A percentile compares a stretch with the other conserved stretches of the same genome.
phyloP scores from a whole-genome alignment of 2,888 invertebrate species.

The Cyclophora punctaria region DNA sequence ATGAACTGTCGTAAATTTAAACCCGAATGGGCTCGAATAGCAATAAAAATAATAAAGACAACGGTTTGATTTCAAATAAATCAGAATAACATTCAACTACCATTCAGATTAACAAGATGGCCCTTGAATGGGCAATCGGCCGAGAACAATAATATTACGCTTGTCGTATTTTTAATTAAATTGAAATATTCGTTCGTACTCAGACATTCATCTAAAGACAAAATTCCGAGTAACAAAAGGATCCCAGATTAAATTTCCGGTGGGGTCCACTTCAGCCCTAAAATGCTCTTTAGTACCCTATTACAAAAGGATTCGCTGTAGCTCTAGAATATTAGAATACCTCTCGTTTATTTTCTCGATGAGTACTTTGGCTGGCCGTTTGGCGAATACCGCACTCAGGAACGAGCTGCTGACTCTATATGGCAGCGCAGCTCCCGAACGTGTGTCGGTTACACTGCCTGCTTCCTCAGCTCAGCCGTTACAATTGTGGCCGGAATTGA shows the following conservation, averaged over 20 bases:
- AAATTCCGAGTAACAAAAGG: conserved; percentile 61
- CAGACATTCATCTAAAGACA: conserved; percentile 63
- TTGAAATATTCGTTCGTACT: conserved; percentile 60
- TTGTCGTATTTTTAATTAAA: conserved; percentile 62
- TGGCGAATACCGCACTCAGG: conserved; percentile 5
- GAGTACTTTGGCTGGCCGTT: conserved; percentile 37
- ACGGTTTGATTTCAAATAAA: conserved; percentile 17
- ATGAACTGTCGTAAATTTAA: too few relatives aligned
- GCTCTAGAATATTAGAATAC: conserved; percentile 62
- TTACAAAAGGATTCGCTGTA: conserved; percentile 55
- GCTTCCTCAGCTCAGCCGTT: too few relatives aligned
- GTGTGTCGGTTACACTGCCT: too few relatives aligned
- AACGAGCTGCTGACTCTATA: conserved; percentile 4
- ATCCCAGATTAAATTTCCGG: conserved; percentile 71
- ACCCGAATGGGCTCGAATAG: too few relatives aligned
- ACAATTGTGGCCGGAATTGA: too few relatives aligned
- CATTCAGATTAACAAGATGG: conserved; percentile 30
- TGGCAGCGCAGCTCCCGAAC: too few relatives aligned
- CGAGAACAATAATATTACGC: conserved; percentile 42
- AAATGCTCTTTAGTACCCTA: conserved; percentile 66
- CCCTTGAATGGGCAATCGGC: conserved; percentile 33
- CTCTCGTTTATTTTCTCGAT: conserved; percentile 46
- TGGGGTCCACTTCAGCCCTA: conserved; percentile 63
- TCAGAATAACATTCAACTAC: conserved; percentile 19
- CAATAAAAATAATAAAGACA: too few relatives aligned